These are phyloP conservation scores for Orchesellides sinensis DNA, from an alignment of 2,888 invertebrate genomes.

Conservation along the genomic window DNA sequence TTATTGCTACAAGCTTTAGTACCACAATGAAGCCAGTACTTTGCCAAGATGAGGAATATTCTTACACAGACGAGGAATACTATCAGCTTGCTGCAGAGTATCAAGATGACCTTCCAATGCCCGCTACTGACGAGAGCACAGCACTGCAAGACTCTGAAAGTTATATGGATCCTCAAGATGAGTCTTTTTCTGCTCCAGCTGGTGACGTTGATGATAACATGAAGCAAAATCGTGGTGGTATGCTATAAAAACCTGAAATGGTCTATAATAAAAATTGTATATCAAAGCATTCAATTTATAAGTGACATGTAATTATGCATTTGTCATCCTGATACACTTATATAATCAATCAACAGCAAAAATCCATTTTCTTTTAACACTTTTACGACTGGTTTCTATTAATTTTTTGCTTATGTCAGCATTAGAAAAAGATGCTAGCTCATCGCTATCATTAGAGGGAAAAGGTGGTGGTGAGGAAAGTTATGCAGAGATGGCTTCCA, in stretches of 20 bases:
- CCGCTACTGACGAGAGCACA: neutral
- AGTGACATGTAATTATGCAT: too few relatives aligned
- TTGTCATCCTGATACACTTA: too few relatives aligned
- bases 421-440: neutral
- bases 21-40: neutral
- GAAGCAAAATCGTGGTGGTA: too few relatives aligned
- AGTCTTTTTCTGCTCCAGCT: too few relatives aligned
- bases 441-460: neutral
- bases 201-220: too few relatives aligned
- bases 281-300: too few relatives aligned
- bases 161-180: too few relatives aligned
- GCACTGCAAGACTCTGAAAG: neutral
- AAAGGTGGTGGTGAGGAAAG: slow-evolving; percentile 25
- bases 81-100: slow-evolving; percentile 40
- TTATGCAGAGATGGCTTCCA: slow-evolving; percentile 32
- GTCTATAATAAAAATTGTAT: too few relatives aligned
- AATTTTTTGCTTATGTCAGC: slow-evolving; percentile 1
- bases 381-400: neutral
- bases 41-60: neutral
- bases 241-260: too few relatives aligned
- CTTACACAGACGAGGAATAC: slow-evolving; percentile 46
- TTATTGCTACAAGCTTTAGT: neutral
- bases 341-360: too few relatives aligned
- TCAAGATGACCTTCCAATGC: slow-evolving; percentile 41
- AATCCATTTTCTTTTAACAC: too few relatives aligned